Base-by-base conservation (phyloP, 2,113 vertebrate genomes). In the Phasianus colchicus region DNA sequence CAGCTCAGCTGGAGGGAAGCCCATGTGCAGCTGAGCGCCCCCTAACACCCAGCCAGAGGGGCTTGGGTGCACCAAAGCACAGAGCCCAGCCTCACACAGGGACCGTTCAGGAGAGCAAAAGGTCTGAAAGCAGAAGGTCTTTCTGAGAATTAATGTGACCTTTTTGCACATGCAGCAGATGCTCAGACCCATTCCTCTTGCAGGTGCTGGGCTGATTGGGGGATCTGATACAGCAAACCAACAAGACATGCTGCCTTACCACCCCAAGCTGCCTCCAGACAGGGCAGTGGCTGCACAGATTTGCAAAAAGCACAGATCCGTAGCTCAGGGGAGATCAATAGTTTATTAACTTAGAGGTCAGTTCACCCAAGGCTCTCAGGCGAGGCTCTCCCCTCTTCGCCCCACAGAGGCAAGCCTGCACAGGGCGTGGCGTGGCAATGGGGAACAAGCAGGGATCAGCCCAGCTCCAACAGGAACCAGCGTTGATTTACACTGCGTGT, bases 261-360 rank as follows among this genome's bases (percentile, higher is more conserved):
- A 36, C 77, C 36, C 25, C 52, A 36, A 57, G 57, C 74, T 55
- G 50, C 13, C 34, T 78, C 57, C 19, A 75, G 13, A 29, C 2
- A 4, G 48, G 66, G 55, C 13, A 43, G 60, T 9, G 3, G 38
- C 74, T 71, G 40, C 61, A 13, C 42, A 45, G 63, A 21, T 45
- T 75, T 47, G 80, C 47, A 95, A 97, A 86, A 89, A 97, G 87
- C 70, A 97, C 79, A 86, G 83, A 82, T 73, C 74, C 95, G 6
- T 76, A 60, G 65, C 48, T 93, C 55, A 50, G 72, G 91, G 86
- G 90, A 95, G 96, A 95, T 97, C 96, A 97, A 97, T 71, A 95
- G 95, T 98, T 98, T 97, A 98, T 98, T 98, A 97, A 98, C 86
- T 97, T 95, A 96, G 88, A 94, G 92, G 94, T 96, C 96, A 90